Conservation (phyloP, 2,888 invertebrate species). For the Pachydiplax longipennis region DNA sequence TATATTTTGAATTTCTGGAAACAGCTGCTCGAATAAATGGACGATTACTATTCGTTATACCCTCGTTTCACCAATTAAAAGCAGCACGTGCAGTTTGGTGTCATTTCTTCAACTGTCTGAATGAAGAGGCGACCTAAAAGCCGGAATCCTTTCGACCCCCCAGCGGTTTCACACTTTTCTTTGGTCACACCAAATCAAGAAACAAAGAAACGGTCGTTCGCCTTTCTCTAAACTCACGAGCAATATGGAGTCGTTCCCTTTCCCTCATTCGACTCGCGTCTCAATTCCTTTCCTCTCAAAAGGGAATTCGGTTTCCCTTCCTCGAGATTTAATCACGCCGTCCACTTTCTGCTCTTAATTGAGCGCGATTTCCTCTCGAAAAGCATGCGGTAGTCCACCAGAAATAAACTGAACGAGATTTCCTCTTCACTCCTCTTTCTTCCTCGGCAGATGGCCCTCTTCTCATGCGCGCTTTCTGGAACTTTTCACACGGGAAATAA, state of each 20-base stretch:
- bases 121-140: no score
- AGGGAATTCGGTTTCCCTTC: not conserved
- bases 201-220: not conserved
- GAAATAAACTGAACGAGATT: not conserved
- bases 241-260: not conserved
- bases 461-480: constrained; percentile 8
- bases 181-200: not conserved
- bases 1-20: no score
- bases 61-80: no score
- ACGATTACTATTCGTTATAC: no score
- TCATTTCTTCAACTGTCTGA: no score
- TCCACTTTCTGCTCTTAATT: not conserved
- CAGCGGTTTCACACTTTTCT: not conserved
- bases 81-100: no score
- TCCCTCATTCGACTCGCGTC: not conserved
- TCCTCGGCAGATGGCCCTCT: not conserved
- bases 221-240: not conserved
- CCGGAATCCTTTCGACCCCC: no score
- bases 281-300: not conserved
- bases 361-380: not conserved
- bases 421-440: not conserved
- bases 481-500: constrained; percentile 26
- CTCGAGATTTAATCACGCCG: not conserved
- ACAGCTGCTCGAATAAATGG: no score
- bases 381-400: not conserved